A percentile compares a stretch with the other conserved stretches of the same genome.
Conservation (phyloP, 2,888 invertebrate species). For the Volucella inanis region DNA sequence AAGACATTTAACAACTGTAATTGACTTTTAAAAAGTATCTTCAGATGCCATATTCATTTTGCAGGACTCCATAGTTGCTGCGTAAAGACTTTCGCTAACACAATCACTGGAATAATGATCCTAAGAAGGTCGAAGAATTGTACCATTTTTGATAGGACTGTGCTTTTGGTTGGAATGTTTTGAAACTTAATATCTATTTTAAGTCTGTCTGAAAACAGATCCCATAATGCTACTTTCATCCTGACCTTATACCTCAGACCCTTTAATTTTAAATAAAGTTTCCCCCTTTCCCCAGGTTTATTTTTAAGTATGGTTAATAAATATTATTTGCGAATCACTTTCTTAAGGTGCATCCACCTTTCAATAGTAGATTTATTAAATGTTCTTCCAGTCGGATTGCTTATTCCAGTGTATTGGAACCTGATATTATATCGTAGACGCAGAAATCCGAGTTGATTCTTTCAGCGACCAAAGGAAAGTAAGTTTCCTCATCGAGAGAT, state of each 20-base stretch:
- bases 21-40: conserved; percentile 43
- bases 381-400: conserved; percentile 16
- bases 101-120: too few species aligned
- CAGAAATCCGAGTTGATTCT: too few species aligned
- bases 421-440: conserved; percentile 29
- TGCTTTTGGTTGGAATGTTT: conserved; percentile 13
- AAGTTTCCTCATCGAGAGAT: too few species aligned
- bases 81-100: too few species aligned
- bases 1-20: too few species aligned
- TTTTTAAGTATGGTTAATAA: conserved; percentile 31
- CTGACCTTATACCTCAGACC: conserved; percentile 57
- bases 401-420: conserved; percentile 3
- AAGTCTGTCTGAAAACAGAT: conserved; percentile 52
- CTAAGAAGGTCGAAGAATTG: too few species aligned
- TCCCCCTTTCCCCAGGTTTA: conserved; percentile 46
- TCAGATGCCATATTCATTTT: too few species aligned
- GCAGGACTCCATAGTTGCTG: too few species aligned
- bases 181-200: conserved; percentile 6
- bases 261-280: conserved; percentile 49
- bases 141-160: too few species aligned
- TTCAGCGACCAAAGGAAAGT: too few species aligned
- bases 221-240: conserved; percentile 67
- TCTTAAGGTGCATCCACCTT: conserved; percentile 29
- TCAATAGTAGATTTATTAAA: background rate
- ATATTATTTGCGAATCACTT: conserved; percentile 50